These are phyloP conservation scores for Enteromius mattozi DNA, from an alignment of 2,797 vertebrate genomes.

Conservation along the genomic window DNA sequence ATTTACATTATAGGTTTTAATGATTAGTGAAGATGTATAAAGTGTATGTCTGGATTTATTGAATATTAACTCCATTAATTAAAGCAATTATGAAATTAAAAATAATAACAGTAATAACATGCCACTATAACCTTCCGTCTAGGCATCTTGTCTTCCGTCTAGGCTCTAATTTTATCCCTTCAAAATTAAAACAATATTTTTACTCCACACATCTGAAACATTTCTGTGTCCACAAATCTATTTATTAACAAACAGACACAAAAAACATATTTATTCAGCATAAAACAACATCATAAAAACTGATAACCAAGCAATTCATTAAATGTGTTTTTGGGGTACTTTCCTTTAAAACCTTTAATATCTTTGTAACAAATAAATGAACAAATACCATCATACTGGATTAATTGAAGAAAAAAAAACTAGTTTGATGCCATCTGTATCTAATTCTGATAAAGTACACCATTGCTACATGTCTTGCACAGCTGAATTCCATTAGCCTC, in stretches of 20 bases:
- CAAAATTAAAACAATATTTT: neutral
- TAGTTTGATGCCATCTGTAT: conserved; percentile 26
- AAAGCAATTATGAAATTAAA: neutral
- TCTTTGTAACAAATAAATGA: neutral
- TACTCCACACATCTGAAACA: neutral
- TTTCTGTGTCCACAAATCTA: neutral
- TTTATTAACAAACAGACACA: neutral
- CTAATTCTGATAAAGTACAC: conserved; percentile 38
- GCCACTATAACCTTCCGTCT: neutral
- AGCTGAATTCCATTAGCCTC: conserved; percentile 30
- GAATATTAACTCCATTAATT: neutral
- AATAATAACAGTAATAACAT: neutral
- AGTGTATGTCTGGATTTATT: neutral
- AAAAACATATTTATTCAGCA: neutral
- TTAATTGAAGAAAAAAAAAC: neutral
- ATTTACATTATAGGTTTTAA: neutral
- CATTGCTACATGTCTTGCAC: conserved; percentile 14
- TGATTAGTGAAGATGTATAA: neutral
- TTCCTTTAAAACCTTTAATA: conserved; percentile 1
- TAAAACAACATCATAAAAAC: neutral
- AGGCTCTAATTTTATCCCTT: neutral
- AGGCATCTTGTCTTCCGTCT: neutral
- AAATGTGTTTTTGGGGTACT: neutral
- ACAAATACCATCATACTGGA: conserved; percentile 10
- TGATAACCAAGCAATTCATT: neutral